phyloP scores from a whole-genome alignment of 2,113 vertebrate species.

The Tragelaphus strepsiceros region DNA sequence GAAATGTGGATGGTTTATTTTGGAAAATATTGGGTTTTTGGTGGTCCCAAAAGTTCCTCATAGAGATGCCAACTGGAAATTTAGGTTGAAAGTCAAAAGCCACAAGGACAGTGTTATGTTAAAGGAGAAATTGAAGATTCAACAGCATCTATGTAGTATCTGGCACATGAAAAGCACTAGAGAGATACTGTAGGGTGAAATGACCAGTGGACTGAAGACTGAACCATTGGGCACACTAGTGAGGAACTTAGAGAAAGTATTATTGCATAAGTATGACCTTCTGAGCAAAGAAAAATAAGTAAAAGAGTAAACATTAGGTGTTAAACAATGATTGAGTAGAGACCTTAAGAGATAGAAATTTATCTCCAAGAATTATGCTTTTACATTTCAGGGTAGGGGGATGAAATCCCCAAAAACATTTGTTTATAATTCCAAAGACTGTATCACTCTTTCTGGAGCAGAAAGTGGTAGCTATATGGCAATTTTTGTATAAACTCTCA shows the following conservation, averaged over 20 bases:
- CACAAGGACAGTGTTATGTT: not conserved
- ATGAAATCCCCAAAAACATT: not conserved
- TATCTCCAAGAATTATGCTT: not conserved
- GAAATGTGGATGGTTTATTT: not conserved
- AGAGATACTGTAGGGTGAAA: not conserved
- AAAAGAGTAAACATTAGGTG: not conserved
- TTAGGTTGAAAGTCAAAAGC: not conserved
- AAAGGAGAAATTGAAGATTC: not conserved
- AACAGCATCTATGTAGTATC: not conserved
- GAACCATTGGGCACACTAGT: not conserved
- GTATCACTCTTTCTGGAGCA: not conserved
- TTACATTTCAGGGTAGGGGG: not conserved
- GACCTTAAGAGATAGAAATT: not conserved
- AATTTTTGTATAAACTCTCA: not conserved
- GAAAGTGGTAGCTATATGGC: not conserved
- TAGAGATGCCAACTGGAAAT: not conserved
- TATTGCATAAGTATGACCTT: not conserved
- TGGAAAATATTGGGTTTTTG: not conserved
- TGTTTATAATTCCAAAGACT: not conserved
- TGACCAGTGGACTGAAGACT: not conserved
- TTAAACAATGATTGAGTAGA: not conserved
- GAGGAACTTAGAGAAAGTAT: not conserved
- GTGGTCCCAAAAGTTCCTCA: not conserved
- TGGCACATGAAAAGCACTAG: not conserved
- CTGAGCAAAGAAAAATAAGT: not conserved